Conservation (phyloP, 2,888 invertebrate species). For the Cantharis flavilabris region DNA sequence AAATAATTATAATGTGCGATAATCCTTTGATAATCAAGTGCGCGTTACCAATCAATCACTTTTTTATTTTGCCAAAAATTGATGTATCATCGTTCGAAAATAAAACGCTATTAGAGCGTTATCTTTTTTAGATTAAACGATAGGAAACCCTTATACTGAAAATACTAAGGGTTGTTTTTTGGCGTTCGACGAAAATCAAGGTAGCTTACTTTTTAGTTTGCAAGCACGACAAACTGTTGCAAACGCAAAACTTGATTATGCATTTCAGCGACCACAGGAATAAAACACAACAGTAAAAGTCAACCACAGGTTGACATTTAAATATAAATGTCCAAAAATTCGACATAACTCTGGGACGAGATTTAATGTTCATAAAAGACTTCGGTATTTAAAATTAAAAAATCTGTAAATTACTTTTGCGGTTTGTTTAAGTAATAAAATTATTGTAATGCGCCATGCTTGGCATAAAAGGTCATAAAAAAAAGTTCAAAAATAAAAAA, state of each 20-base stretch:
- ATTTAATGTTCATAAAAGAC: neutral
- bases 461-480: neutral
- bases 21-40: slow-evolving; percentile 55
- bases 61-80: slow-evolving; percentile 52
- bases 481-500: slow-evolving; percentile 1
- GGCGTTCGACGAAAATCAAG: neutral
- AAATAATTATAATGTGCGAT: slow-evolving; percentile 43
- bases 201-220: neutral
- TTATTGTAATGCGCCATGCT: neutral
- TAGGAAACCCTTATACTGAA: neutral
- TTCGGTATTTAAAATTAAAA: neutral
- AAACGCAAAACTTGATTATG: neutral
- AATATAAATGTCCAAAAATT: neutral
- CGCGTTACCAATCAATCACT: slow-evolving; percentile 55
- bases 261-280: neutral
- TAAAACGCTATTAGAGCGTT: slow-evolving; percentile 3
- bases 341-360: neutral
- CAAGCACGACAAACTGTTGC: neutral
- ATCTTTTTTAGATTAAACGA: neutral
- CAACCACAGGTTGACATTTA: neutral
- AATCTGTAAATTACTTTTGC: neutral
- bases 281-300: neutral
- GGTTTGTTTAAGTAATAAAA: neutral
- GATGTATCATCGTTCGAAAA: slow-evolving; percentile 48
- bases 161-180: neutral